Base-by-base conservation (phyloP, 2,888 invertebrate genomes). In the Phymatocera aterrima region DNA sequence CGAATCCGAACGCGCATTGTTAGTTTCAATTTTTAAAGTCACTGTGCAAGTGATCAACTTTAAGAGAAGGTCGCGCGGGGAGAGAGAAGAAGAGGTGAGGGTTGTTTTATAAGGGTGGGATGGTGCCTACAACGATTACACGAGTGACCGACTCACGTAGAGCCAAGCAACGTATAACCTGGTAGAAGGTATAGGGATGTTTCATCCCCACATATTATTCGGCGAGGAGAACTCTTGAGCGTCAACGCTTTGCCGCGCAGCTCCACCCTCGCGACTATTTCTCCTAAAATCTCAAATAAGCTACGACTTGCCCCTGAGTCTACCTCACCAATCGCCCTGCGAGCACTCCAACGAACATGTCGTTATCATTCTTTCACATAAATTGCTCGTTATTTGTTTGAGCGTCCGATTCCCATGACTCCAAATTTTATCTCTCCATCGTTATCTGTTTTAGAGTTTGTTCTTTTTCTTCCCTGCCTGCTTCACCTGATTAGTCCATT, bases 21-120 rank as follows among this genome's bases (percentile, higher is more conserved):
- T 28, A 10, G 57, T 57, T 57, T n/a, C n/a, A 28, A 57, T 72
- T 72, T 72, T 72, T 72, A 48, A 72, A 72, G 72, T 46, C 31
- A 72, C 72, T 72, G 18, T 18, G 72, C 72, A 51, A 48, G 72
- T 72, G 48, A 72, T 72, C 72, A 72, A 72, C 72, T 72, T 72
- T 72, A 72, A 72, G 72, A 72, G 72, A 72, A 72, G 72, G 72
- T 72, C 72, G 72, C 72, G 18, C 18, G 48, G n/a, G n/a, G n/a
- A n/a, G n/a, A n/a, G n/a, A n/a, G n/a, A n/a, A n/a, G n/a, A n/a
- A n/a, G n/a, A n/a, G n/a, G n/a, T n/a, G n/a, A n/a, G 43, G 72
- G 8, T 48, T 18, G 34, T 40, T 24, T 43, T 28, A 46, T 46
- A 43, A 43, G 68, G 68, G 68, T 28, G 51, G 72, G 72, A 8